Conservation (phyloP, 2,113 vertebrate genomes). For the Cyanoderma ruficeps region DNA sequence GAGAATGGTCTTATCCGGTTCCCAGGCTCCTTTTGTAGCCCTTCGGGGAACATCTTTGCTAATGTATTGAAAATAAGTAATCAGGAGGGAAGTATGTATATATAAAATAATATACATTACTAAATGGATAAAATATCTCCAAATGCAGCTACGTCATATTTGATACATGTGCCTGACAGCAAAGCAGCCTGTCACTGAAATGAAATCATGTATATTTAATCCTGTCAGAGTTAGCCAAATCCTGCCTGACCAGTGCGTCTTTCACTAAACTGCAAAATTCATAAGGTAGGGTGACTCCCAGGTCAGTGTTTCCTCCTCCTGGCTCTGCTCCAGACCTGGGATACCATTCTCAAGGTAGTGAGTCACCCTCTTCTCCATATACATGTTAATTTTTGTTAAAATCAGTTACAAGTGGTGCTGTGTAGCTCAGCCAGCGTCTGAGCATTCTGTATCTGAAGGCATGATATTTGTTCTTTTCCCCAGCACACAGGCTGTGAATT, state of each 20-base stretch:
- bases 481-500: not conserved
- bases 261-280: slow-evolving; percentile 64
- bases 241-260: slow-evolving; percentile 54
- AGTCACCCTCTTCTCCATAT: not conserved
- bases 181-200: slow-evolving; percentile 41
- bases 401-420: not conserved
- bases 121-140: slow-evolving; percentile 50
- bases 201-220: slow-evolving; percentile 60
- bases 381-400: not conserved
- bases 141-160: slow-evolving; percentile 24
- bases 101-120: slow-evolving; percentile 46
- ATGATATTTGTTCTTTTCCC: not conserved
- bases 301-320: slow-evolving; percentile 32
- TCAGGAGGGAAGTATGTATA: not conserved
- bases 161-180: slow-evolving; percentile 36
- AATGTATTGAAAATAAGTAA: slow-evolving; percentile 54
- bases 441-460: not conserved
- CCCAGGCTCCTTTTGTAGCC: slow-evolving; percentile 51
- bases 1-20: slow-evolving; percentile 71
- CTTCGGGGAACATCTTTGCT: slow-evolving; percentile 37
- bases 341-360: not conserved
- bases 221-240: slow-evolving; percentile 46
- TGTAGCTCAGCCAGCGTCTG: not conserved
- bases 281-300: slow-evolving; percentile 37
- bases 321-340: slow-evolving; percentile 13